phyloP scores from a whole-genome alignment of 2,113 vertebrate genomes.

The Tachuris rubrigastra region DNA sequence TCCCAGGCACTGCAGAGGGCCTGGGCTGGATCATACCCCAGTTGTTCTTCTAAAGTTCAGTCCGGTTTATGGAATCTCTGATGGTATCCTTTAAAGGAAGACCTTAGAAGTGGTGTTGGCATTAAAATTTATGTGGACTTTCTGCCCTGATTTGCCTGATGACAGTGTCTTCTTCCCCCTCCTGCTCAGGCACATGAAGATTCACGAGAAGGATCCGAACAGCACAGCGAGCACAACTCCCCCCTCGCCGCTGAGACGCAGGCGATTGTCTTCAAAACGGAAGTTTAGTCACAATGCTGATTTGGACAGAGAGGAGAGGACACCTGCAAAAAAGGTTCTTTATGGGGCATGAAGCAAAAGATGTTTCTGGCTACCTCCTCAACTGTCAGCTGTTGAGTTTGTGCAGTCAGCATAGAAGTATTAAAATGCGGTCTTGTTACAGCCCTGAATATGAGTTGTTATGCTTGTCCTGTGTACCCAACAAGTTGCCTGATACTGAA shows the following conservation, averaged over 20 bases:
- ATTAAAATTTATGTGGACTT: background rate
- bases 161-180: background rate
- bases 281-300: constrained; percentile 83
- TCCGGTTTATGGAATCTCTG: background rate
- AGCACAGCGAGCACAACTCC: constrained; percentile 78
- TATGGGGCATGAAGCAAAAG: background rate
- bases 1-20: background rate
- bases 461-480: background rate
- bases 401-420: background rate
- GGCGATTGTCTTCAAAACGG: constrained; percentile 86
- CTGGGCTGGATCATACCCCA: accelerated
- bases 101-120: background rate
- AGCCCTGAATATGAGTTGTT: background rate
- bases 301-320: constrained; percentile 79
- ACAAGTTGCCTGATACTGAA: background rate
- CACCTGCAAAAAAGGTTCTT: constrained; percentile 87
- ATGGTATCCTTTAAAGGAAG: background rate
- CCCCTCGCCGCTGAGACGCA: constrained; percentile 85
- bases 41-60: background rate
- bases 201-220: constrained; percentile 92
- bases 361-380: background rate
- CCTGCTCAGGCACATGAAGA: constrained; percentile 93
- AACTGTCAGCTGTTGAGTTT: background rate
- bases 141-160: background rate
- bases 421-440: background rate